These are phyloP conservation scores for Gyrodactylus bullatarudis DNA, from an alignment of 1,140 invertebrate genomes.

Conservation along the genomic window DNA sequence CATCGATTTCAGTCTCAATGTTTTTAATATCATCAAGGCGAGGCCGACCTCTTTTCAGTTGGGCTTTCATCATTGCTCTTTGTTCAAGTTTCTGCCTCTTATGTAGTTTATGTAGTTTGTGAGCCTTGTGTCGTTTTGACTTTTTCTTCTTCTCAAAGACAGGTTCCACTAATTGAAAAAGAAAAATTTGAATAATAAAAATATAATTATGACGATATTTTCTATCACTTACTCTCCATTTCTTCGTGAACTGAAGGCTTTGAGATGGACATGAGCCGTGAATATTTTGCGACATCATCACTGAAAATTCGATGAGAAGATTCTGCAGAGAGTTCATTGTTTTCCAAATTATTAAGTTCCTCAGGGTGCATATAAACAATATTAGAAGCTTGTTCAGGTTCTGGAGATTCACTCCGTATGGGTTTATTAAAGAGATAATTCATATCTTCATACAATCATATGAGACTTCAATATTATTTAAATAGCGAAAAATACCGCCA, in stretches of 20 bases:
- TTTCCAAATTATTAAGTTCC: not conserved
- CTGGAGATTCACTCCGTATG: not conserved
- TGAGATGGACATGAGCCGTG: not conserved
- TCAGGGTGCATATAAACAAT: not conserved
- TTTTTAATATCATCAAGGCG: not conserved
- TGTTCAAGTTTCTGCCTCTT: not conserved
- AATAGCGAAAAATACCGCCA: not conserved
- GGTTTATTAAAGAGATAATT: not conserved
- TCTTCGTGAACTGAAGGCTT: not conserved
- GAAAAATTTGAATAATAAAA: not conserved
- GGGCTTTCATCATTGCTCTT: not conserved
- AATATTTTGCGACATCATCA: not conserved
- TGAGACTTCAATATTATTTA: not conserved
- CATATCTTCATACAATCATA: not conserved
- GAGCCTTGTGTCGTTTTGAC: not conserved
- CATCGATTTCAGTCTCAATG: not conserved
- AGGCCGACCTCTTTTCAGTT: not conserved
- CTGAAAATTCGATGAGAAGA: not conserved
- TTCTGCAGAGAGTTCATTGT: not conserved
- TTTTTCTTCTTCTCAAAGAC: not conserved
- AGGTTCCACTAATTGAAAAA: not conserved
- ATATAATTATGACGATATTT: not conserved
- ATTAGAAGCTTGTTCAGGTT: not conserved
- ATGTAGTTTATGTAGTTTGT: not conserved
- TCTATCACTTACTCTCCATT: not conserved